Conservation (phyloP, 2,888 invertebrate genomes). For the Zonitis immaculata region DNA sequence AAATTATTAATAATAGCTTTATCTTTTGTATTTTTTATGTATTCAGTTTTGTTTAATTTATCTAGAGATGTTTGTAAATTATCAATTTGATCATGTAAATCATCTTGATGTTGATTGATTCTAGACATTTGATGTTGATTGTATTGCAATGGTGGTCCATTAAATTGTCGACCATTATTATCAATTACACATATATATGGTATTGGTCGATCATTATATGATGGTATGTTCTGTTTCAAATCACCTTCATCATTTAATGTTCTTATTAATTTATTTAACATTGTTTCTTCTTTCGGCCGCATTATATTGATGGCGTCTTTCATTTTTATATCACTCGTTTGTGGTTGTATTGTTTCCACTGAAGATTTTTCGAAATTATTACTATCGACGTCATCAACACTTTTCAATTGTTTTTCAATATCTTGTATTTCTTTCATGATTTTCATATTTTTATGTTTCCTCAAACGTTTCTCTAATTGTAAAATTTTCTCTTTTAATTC, state of each 20-base stretch:
- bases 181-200: conserved; percentile 12
- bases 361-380: conserved; percentile 8
- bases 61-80: conserved; percentile 38
- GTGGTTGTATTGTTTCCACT: conserved; percentile 11
- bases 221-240: too few relatives aligned
- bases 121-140: conserved; percentile 3
- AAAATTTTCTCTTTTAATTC: conserved; percentile 25
- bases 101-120: conserved; percentile 21
- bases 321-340: conserved; percentile 23
- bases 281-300: conserved; percentile 30
- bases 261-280: conserved; percentile 24
- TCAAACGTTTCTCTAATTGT: conserved; percentile 23
- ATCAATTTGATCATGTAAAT: conserved; percentile 38
- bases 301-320: conserved; percentile 34
- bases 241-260: too few relatives aligned
- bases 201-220: conserved; percentile 1
- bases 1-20: conserved; percentile 33
- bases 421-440: conserved; percentile 9
- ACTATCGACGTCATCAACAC: background rate
- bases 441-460: conserved; percentile 23
- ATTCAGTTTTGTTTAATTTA: conserved; percentile 34
- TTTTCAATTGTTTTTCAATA: conserved; percentile 8
- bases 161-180: conserved; percentile 1
- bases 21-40: conserved; percentile 37
- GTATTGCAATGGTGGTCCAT: background rate